Evolutionary conservation across 2,797 vertebrate species (phyloP).

Genomic region (Cynodonichthys magdalenae): DNA sequence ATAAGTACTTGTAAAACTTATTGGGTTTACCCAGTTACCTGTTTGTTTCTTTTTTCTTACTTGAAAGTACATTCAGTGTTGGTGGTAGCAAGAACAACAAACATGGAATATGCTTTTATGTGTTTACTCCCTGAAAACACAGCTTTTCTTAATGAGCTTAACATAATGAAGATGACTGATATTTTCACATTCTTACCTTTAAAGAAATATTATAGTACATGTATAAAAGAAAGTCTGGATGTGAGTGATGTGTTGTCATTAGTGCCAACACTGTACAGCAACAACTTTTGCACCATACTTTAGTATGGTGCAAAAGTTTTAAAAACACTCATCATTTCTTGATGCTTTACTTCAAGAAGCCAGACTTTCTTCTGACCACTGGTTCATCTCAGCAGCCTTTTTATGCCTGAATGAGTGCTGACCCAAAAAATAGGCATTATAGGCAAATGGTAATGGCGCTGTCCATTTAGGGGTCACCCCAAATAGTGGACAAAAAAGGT

Average conservation of each 20-base stretch:
- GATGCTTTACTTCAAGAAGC: background rate
- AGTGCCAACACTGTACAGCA: too few species aligned
- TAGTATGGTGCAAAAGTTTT: background rate
- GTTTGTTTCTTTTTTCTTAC: constrained; percentile 48
- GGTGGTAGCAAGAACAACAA: constrained; percentile 21
- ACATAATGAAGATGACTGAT: background rate
- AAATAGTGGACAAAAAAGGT: too few species aligned
- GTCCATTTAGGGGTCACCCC: too few species aligned
- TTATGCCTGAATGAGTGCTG: too few species aligned
- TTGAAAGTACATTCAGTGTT: constrained; percentile 13
- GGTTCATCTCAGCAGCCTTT: too few species aligned
- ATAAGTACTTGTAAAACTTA: constrained; percentile 45
- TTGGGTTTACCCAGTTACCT: constrained; percentile 37
- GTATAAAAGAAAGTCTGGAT: background rate
- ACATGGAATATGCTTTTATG: constrained; percentile 17
- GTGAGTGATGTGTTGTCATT: background rate
- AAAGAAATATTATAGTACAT: too few species aligned
- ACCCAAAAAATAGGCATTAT: too few species aligned
- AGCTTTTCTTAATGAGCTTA: constrained; percentile 12
- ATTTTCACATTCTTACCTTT: background rate
- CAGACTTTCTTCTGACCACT: background rate
- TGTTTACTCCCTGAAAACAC: constrained; percentile 13
- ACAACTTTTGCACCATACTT: too few species aligned
- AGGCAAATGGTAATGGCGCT: too few species aligned
- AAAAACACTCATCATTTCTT: background rate